phyloP scores from a whole-genome alignment of 2,888 invertebrate species.

The Caenorhabditis sp. region DNA sequence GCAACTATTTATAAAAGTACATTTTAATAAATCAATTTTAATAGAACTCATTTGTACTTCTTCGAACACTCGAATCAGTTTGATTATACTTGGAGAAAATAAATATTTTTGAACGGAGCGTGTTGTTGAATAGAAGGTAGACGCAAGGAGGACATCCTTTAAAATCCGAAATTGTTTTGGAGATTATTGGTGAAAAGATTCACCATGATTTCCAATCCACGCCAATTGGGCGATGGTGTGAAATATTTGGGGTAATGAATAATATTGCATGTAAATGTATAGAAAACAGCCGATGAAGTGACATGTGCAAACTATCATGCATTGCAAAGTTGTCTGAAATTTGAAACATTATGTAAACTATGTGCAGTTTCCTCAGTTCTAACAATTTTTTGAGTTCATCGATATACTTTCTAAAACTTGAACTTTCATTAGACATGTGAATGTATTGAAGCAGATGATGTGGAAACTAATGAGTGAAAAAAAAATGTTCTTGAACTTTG shows the following conservation, averaged over 20 bases:
- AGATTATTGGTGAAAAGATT: neutral
- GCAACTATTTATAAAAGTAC: too few species aligned
- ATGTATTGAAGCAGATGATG: too few species aligned
- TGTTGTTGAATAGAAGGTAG: slow-evolving; percentile 29
- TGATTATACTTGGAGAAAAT: too few species aligned
- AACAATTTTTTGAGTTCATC: too few species aligned
- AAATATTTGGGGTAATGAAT: slow-evolving; percentile 28
- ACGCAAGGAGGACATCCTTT: slow-evolving; percentile 30
- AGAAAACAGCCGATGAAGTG: slow-evolving; percentile 43
- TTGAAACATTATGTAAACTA: slow-evolving; percentile 25
- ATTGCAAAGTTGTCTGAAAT: slow-evolving; percentile 28
- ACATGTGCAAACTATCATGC: slow-evolving; percentile 35
- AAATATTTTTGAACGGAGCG: slow-evolving; percentile 16
- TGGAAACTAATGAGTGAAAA: slow-evolving; percentile 16
- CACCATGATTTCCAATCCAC: slow-evolving; percentile 50
- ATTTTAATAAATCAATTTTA: too few species aligned
- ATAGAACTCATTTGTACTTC: too few species aligned
- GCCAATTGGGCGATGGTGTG: slow-evolving; percentile 37
- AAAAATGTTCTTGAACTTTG: slow-evolving; percentile 1
- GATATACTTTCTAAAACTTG: too few species aligned
- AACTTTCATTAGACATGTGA: too few species aligned
- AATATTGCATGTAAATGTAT: slow-evolving; percentile 45
- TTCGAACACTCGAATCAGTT: too few species aligned
- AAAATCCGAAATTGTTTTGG: neutral
- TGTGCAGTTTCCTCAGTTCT: neutral